phyloP scores from a whole-genome alignment of 2,113 vertebrate genomes.

The Ctenomys sociabilis region DNA sequence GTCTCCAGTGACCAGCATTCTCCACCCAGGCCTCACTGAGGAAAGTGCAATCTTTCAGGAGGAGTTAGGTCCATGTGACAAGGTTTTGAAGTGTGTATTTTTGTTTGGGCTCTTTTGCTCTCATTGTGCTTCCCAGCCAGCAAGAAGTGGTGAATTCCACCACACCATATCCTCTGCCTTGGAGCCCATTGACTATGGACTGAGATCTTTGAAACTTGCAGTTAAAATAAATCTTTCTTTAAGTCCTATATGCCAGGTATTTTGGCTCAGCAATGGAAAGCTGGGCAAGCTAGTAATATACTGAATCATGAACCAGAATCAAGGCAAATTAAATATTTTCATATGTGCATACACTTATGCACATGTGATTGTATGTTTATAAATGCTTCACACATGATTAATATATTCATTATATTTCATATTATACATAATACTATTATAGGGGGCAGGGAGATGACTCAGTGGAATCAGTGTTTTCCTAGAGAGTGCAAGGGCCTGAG shows the following conservation, averaged over 20 bases:
- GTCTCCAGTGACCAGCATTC: neutral
- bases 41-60: neutral
- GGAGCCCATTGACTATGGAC: neutral
- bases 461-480: too few relatives aligned
- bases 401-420: neutral
- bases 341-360: neutral
- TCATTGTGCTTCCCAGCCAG: neutral
- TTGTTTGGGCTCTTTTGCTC: neutral
- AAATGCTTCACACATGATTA: neutral
- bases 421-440: too few relatives aligned
- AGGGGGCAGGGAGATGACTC: too few relatives aligned
- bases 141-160: neutral
- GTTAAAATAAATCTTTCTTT: neutral
- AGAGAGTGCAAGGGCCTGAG: too few relatives aligned
- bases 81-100: neutral
- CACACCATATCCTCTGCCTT: neutral
- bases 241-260: neutral
- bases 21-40: neutral
- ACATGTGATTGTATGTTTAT: neutral
- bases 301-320: neutral
- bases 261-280: neutral
- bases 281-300: neutral
- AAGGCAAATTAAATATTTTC: slow-evolving; percentile 7
- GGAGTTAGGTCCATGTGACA: neutral
- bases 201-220: neutral